Evolutionary conservation across 2,113 vertebrate genomes (phyloP).

Genomic region (Origma solitaria): DNA sequence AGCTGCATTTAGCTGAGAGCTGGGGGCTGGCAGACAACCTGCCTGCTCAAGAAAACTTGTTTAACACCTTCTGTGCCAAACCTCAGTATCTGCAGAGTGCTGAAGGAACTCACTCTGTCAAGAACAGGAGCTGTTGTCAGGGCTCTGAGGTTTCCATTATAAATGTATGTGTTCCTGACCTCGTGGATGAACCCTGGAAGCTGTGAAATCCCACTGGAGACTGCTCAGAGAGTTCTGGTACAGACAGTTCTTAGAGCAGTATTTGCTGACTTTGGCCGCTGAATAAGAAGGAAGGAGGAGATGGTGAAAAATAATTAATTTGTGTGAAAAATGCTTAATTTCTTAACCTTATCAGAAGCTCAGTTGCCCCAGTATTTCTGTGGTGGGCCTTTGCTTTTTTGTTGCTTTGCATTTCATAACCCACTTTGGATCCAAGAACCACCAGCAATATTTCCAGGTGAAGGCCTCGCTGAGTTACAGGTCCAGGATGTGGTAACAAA

Average conservation of each 20-base stretch:
- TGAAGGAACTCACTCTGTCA: background rate
- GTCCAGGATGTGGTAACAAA: background rate
- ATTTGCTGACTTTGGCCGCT: background rate
- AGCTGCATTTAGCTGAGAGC: background rate
- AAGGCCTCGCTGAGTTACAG: background rate
- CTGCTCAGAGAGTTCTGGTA: background rate
- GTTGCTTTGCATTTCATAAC: background rate
- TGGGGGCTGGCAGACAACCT: background rate
- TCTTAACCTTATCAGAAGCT: background rate
- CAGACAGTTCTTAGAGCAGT: background rate
- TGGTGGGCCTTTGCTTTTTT: background rate
- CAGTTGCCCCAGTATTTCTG: background rate
- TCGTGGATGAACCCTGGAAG: background rate
- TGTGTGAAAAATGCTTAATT: background rate
- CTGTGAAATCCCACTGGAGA: background rate
- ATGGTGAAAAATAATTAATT: background rate
- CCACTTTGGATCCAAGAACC: background rate
- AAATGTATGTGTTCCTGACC: background rate
- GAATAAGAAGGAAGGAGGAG: background rate
- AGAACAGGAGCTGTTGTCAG: background rate
- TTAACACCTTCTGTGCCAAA: background rate
- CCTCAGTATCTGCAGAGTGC: background rate
- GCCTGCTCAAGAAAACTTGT: background rate
- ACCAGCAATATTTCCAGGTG: background rate
- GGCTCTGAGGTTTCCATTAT: background rate